Base-by-base conservation (phyloP, 2,797 vertebrate species). In the Epinephelus coioides region DNA sequence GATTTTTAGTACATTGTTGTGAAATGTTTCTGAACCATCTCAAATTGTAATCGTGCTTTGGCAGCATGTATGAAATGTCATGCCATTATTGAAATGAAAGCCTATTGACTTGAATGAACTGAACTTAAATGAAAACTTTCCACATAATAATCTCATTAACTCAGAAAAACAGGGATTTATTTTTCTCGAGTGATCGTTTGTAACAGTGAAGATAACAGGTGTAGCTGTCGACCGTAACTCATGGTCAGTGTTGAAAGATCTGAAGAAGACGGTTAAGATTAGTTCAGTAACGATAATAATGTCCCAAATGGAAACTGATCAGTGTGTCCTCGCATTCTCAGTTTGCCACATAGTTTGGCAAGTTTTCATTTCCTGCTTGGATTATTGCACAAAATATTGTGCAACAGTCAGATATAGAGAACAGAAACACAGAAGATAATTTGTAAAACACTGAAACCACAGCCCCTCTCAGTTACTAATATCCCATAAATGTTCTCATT, bases 321-420 rank as follows among this genome's bases (percentile, higher is more conserved):
- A 5, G 10, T 15, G 15, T 43, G 44, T 67, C 55, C 56, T 62
- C 25, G 25, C 10, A 21, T 6, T 57, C 19, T 49, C 25, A 6
- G 1, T 18, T n/a, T 62, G 27, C 44, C 49, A 38, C 62, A 38
- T 2, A 40, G 40, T 12, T 43, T 43, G 9, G 47, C 38, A 34
- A 44, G 34, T 34, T 67, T 51, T 73, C 47, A 57, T 69, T 64
- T 53, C 25, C 65, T 23, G 34, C n/a, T 11, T 18, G 50, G 59
- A 46, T 27, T 18, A 25, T 9, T 54, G 12, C 27, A 13, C 17
- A 27, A 9, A 61, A 47, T 8, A 30, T 49, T 55, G 57, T 1
- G 54, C 18, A 30, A 60, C 46, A 67, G 12, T 54, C 2, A 46
- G 18, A 50, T 2, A 25, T 3, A 13, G 13, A 49, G 17, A 65